Evolutionary conservation across 23 tunicate species (phyloP), one percentile per base, ranked within the genome.

Genomic region (Trididemnum miniatum): DNA sequence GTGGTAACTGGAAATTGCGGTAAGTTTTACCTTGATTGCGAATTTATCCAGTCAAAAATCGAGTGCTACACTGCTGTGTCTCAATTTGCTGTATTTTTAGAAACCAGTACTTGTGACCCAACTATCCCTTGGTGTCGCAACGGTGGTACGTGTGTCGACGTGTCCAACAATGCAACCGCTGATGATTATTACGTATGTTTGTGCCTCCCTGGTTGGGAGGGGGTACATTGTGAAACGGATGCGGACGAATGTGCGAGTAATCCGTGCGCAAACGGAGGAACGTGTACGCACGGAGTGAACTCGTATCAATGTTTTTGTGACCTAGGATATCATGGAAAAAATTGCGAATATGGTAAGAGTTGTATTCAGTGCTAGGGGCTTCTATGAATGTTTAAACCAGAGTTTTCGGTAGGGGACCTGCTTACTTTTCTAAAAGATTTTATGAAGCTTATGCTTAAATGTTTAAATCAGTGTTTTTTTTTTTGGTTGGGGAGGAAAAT

Each of bases 191-290:
- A 81, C 67, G 80, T 75, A 39, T 91, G 97, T 50, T 73, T 81
- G n/a, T 91, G 97, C 36, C 35, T 35, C 30, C 83, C 77, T 7
- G 97, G 97, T 1, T 91, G 97, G 97, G 32, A 81, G 0, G 97
- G 97, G n/a, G 84, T 52, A 15, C 97, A 91, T 37, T 91, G 97
- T 57, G 90, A 91, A 27, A 69, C 31, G 1, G 97, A 91, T 33
- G 82, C 65, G n/a, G 97, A 91, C 65, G 97, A 91, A 69, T 91
- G 97, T 57, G 87, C 84, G 2, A 74, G 57, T 4, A 52, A 59
- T 49, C 97, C 97, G 0, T 91, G 97, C 63, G 24, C 63, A 22
- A 82, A 91, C 66, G 89, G 89, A n/a, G 88, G 78, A 20, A 89
- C 62, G 39, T 91, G 97, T 72, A 51, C 80, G 0, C 90, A 91